Evolutionary conservation across 1,140 invertebrate genomes (phyloP), one percentile per base, ranked within the genome.

Genomic region (Myzus persicae): DNA sequence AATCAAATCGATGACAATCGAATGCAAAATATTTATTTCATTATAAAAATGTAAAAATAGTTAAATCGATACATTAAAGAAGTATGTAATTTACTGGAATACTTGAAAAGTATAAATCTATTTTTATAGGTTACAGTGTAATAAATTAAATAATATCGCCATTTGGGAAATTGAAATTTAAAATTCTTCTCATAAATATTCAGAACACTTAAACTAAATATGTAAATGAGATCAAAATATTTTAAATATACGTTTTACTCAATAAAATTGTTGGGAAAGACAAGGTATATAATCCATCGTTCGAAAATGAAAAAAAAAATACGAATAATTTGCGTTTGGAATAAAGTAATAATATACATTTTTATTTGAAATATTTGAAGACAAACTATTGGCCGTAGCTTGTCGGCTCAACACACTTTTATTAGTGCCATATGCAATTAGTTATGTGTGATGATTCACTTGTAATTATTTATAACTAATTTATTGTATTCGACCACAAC

Each of bases 211-310:
- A 48, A 48, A 42, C 46, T 88, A 88, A 85, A 85, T 85, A 88
- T 88, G 44, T 36, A 88, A 88, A 88, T 88, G 85, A 88, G 44
- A 88, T 88, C 44, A 36, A 88, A 88, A 88, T 88, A 48, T 48
- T 48, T 48, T 46, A 88, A 88, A 88, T 88, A 48, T 22, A 88
- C 42, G 44, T 88, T 88, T 88, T 44, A 36, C 31, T 87, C 42
- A 38, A 42, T 42, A 84, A 44, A 44, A 44, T 20, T 20, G 42
- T 87, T 46, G 5, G 5, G 18, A 46, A 48, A 46, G 7, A 36
- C 18, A 87, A 40, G n/a, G 59, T n/a, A n/a, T 67, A 48, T 48
- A 48, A 81, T 87, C 44, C 44, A 87, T 87, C 11, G 42, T 0
- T 24, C 8, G 8, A 84, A 38, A 84, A 11, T 40, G 22, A 40